Evolutionary conservation across 2,888 invertebrate species (phyloP).

Genomic region (Barypeithes pellucidus): DNA sequence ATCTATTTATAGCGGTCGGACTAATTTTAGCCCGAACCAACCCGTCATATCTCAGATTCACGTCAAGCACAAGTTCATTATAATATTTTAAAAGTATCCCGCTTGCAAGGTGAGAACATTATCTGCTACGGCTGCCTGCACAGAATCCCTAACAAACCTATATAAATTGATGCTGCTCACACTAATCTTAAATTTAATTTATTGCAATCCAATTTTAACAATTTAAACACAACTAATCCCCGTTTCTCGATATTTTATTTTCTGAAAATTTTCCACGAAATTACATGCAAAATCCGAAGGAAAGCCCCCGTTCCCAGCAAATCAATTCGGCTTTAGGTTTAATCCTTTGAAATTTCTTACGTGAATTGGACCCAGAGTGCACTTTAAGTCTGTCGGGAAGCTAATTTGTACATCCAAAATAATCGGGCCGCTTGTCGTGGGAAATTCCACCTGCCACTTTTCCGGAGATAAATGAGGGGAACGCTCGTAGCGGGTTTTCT

Average conservation of each 20-base stretch:
- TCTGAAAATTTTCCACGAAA: conserved; percentile 22
- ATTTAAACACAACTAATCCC: conserved; percentile 21
- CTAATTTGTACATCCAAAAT: conserved; percentile 45
- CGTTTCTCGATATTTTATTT: conserved; percentile 35
- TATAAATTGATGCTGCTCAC: neutral
- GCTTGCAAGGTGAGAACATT: too few species aligned
- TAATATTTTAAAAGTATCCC: too few species aligned
- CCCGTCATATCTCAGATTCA: too few species aligned
- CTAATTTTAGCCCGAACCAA: too few species aligned
- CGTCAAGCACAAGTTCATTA: too few species aligned
- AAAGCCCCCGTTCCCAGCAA: conserved; percentile 39
- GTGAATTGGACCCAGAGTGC: conserved; percentile 30
- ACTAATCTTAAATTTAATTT: conserved; percentile 7
- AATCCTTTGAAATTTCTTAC: conserved; percentile 44
- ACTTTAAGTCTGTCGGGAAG: conserved; percentile 42
- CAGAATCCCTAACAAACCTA: too few species aligned
- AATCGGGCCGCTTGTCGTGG: conserved; percentile 41
- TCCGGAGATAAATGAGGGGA: conserved; percentile 56
- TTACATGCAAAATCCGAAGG: conserved; percentile 45
- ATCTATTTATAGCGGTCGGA: too few species aligned
- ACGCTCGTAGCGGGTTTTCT: conserved; percentile 42
- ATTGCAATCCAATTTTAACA: conserved; percentile 25
- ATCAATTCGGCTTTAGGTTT: conserved; percentile 48
- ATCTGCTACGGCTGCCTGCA: too few species aligned
- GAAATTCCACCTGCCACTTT: conserved; percentile 57